Evolutionary conservation across 2,113 vertebrate species (phyloP).

Genomic region (Channa maculata): DNA sequence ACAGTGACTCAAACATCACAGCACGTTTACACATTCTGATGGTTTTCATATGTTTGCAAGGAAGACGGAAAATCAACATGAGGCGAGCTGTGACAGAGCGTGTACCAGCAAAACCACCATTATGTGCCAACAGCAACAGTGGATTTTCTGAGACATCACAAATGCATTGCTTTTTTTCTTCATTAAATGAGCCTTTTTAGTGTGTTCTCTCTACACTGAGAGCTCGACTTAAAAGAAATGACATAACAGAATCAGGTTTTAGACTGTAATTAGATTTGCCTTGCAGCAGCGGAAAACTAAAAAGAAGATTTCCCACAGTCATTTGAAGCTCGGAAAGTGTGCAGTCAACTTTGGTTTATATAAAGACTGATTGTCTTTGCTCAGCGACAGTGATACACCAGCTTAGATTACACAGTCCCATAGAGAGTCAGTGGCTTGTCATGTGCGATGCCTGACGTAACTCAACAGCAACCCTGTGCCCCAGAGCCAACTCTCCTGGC

Average conservation of each 20-base stretch:
- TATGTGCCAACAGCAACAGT: background rate
- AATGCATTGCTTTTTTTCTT: background rate
- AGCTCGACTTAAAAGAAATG: background rate
- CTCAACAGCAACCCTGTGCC: slow-evolving; percentile 47
- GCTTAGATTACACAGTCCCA: slow-evolving; percentile 30
- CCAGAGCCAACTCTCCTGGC: slow-evolving; percentile 35
- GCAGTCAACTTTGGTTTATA: background rate
- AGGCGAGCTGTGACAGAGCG: background rate
- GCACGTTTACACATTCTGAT: background rate
- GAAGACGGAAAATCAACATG: background rate
- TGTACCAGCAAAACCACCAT: background rate
- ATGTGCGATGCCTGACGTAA: slow-evolving; percentile 65
- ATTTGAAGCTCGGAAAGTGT: slow-evolving; percentile 1
- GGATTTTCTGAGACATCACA: background rate
- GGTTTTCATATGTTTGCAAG: background rate
- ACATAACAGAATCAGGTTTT: background rate
- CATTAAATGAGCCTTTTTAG: accelerated
- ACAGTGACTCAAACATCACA: too few relatives aligned
- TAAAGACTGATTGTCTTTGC: background rate
- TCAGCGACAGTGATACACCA: slow-evolving; percentile 18
- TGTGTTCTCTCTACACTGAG: background rate
- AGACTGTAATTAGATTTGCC: background rate
- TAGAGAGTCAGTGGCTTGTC: slow-evolving; percentile 35
- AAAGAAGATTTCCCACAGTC: background rate
- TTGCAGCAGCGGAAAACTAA: background rate